Conservation (phyloP, 2,797 vertebrate genomes). For the Eurystomus glaucurus region DNA sequence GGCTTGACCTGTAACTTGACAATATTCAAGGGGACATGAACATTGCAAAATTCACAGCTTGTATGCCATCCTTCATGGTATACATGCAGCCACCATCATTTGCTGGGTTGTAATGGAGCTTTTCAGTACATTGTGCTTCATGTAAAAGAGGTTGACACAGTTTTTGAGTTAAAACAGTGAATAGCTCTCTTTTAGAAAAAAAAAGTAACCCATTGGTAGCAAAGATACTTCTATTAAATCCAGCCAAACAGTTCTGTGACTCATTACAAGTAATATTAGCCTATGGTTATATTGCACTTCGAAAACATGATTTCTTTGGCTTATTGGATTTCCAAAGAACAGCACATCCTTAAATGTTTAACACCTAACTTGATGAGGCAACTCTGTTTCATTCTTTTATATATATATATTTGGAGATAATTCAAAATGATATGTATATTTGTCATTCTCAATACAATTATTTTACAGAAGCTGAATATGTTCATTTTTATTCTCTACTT, state of each 20-base stretch:
- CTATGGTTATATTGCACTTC: background rate
- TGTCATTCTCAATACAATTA: background rate
- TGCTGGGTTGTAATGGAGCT: background rate
- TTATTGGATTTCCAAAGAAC: background rate
- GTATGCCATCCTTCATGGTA: rapidly evolving
- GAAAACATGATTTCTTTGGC: background rate
- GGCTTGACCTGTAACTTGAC: background rate
- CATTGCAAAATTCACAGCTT: background rate
- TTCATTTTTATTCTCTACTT: background rate
- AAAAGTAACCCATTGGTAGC: background rate
- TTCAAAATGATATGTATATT: background rate
- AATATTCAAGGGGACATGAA: background rate
- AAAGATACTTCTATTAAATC: background rate
- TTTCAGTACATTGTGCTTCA: background rate
- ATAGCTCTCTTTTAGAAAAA: background rate
- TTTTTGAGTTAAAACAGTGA: background rate
- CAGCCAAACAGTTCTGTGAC: background rate
- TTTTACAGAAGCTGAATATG: background rate
- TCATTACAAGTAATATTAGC: background rate
- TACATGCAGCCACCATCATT: background rate
- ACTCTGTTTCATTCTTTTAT: background rate
- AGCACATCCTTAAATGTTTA: background rate
- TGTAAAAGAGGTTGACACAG: background rate
- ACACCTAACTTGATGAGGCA: background rate
- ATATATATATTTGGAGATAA: background rate